Base-by-base conservation (phyloP, 1,140 invertebrate species). In the Diorhabda carinulata region DNA sequence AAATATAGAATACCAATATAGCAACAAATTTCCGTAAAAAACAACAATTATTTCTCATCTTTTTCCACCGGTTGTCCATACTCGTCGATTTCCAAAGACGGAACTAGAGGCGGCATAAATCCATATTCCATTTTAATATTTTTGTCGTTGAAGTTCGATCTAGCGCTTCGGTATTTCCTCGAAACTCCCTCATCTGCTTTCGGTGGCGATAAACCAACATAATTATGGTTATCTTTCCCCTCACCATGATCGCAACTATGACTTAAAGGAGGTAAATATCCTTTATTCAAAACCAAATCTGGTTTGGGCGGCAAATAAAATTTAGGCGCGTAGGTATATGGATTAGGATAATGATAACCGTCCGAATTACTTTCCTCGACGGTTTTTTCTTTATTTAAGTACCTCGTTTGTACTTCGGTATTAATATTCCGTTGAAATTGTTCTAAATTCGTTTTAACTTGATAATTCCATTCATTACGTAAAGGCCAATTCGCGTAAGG, bases 71-170 rank as follows among this genome's bases (percentile, higher is more conserved):
- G 87, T 63, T 84, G 80, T 5, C 88, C 87, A 71, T 87, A 81
- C 71, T 92, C 88, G 73, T 92, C 90, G 42, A 92, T 90, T 77
- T 92, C 90, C n/a, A 90, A 84, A 0, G 91, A 93, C 2, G 92
- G 92, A 64, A 91, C 85, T 73, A 93, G 79, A 0, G 91, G 91
- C 6, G 91, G 91, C 73, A 91, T 91, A 70, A 93, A 93, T 0
- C 90, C 91, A 74, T 93, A 93, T 70, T 93, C 91, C 74, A 92
- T 85, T 70, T 88, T 88, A 0, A 91, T 83, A 69, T 87, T 89
- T 70, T 86, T 71, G n/a, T 76, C 74, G 59, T 74, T 70, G 56
- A 79, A 78, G 63, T 73, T 71, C 3, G 74, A 69, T 52, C 74
- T 73, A 4, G 76, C 75, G 43, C 57, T 67, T 61, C 78, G 69